A percentile compares a stretch with the other conserved stretches of the same genome.
These are phyloP conservation scores for Carassius carassius DNA, from an alignment of 2,113 vertebrate species.

Conservation along the genomic window DNA sequence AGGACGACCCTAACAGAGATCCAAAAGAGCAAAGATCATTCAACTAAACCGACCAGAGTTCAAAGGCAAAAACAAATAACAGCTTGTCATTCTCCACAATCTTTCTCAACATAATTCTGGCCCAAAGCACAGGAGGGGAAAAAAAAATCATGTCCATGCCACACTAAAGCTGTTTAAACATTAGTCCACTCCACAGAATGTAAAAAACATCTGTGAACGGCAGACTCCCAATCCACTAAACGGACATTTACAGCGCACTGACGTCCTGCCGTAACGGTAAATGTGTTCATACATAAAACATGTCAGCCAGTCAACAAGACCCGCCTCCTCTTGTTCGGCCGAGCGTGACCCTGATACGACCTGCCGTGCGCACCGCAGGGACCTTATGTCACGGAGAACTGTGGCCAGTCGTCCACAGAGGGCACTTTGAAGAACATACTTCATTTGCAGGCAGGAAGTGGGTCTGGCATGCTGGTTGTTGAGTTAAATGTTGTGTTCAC, in stretches of 20 bases:
- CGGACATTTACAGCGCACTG: slow-evolving; percentile 60
- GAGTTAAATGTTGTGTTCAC: slow-evolving; percentile 38
- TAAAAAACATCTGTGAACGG: slow-evolving; percentile 40
- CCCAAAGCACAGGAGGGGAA: not conserved
- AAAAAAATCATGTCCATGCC: not conserved
- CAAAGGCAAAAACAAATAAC: slow-evolving; percentile 9
- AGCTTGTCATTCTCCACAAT: not conserved
- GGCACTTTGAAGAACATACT: slow-evolving; percentile 35
- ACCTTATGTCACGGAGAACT: slow-evolving; percentile 36
- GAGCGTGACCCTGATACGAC: slow-evolving; percentile 41
- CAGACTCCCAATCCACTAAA: slow-evolving; percentile 44
- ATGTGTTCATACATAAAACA: slow-evolving; percentile 69
- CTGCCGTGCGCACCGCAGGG: not conserved
- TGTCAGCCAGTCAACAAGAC: slow-evolving; percentile 42
- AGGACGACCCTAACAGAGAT: slow-evolving; percentile 48
- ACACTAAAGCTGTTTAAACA: not conserved
- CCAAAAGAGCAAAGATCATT: not conserved
- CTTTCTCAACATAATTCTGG: not conserved
- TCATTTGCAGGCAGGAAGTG: slow-evolving; percentile 44
- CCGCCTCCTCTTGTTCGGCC: slow-evolving; percentile 24
- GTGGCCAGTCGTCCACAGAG: slow-evolving; percentile 36
- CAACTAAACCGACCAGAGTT: not conserved
- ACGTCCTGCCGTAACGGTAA: slow-evolving; percentile 56
- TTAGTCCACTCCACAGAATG: slow-evolving; percentile 21
- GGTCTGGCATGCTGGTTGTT: slow-evolving; percentile 19